Conservation (phyloP, 2,113 vertebrate species). For the Periophthalmus modestus region DNA sequence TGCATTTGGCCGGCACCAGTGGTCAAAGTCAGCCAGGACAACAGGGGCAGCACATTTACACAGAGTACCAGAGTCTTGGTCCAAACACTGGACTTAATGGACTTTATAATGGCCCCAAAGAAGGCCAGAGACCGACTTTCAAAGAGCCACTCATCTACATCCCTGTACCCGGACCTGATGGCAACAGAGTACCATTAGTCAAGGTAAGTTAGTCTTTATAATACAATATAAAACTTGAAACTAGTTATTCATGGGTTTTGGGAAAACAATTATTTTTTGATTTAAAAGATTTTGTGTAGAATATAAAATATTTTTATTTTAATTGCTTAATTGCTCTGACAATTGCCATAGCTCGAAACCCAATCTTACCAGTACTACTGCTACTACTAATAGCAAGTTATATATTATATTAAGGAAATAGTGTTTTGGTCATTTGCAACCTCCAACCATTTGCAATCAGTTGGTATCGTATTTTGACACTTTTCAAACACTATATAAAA, state of each 20-base stretch:
- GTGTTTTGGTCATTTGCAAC: neutral
- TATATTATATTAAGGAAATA: no score
- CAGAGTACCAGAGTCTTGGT: constrained; percentile 84
- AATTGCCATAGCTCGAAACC: no score
- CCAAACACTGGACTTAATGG: constrained; percentile 67
- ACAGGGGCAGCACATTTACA: constrained; percentile 88
- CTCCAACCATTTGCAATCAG: neutral
- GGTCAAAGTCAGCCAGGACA: constrained; percentile 80
- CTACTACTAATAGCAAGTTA: no score
- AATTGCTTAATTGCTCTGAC: no score
- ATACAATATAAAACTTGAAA: no score
- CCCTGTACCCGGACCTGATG: constrained; percentile 76
- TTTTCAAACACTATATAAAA: neutral
- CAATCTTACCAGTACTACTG: no score
- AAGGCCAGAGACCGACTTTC: constrained; percentile 71
- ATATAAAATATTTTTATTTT: no score
- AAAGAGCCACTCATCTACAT: constrained; percentile 73
- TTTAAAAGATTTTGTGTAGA: no score
- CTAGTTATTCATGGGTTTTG: no score
- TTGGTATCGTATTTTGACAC: no score
- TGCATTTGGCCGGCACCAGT: constrained; percentile 85
- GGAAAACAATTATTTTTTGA: no score
- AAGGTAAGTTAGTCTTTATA: constrained; percentile 55
- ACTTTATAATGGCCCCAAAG: constrained; percentile 59
- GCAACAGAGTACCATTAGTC: constrained; percentile 83